These are phyloP conservation scores for Acromyrmex charruanus DNA, from an alignment of 1,140 invertebrate genomes.

Conservation along the genomic window DNA sequence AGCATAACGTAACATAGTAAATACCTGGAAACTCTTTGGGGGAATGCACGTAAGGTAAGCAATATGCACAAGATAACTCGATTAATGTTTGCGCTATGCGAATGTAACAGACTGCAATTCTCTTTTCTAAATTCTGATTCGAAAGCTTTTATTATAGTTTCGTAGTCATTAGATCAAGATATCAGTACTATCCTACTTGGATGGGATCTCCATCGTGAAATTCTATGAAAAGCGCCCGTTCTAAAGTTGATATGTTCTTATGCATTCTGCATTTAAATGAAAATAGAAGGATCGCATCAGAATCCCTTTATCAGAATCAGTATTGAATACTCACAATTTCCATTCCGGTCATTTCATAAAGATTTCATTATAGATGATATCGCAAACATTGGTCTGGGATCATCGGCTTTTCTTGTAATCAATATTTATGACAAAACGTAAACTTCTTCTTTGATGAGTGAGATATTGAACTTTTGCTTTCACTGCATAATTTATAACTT, in stretches of 20 bases:
- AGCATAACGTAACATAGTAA: neutral
- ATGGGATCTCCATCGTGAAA: neutral
- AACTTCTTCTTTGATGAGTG: neutral
- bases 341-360: neutral
- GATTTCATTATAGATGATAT: neutral
- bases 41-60: neutral
- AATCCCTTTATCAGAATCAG: neutral
- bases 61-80: neutral
- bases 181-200: neutral
- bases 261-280: neutral
- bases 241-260: neutral
- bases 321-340: neutral
- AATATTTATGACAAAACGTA: constrained; percentile 29
- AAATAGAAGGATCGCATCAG: constrained; percentile 26
- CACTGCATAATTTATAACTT: neutral
- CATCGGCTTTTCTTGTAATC: neutral
- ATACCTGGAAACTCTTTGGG: constrained; percentile 3
- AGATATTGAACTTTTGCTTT: constrained; percentile 2
- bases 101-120: neutral
- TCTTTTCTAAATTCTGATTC: neutral
- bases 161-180: neutral
- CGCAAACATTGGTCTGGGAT: neutral
- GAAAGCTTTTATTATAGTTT: neutral
- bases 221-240: neutral
- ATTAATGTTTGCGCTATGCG: neutral